These are phyloP conservation scores for Alosa sapidissima DNA, from an alignment of 2,797 vertebrate genomes.

Conservation along the genomic window DNA sequence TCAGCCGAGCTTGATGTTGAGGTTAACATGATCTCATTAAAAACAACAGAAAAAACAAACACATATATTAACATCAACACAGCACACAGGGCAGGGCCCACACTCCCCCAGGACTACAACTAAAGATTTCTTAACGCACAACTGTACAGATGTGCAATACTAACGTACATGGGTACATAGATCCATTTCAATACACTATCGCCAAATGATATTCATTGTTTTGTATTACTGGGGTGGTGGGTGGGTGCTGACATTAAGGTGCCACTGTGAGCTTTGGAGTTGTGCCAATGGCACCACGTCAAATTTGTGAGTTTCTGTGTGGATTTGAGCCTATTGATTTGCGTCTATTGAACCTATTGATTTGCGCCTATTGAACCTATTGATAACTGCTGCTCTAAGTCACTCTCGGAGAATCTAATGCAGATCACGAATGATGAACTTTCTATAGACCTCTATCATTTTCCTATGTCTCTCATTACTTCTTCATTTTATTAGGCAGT, in stretches of 20 bases:
- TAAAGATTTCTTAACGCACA: background rate
- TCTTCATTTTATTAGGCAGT: background rate
- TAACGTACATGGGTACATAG: background rate
- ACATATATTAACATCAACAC: slow-evolving; percentile 14
- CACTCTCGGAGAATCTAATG: background rate
- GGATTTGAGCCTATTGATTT: background rate
- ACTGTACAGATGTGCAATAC: background rate
- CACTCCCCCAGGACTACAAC: background rate
- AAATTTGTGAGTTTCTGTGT: background rate
- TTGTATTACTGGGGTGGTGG: background rate
- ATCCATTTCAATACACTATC: background rate
- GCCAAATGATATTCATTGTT: too few relatives aligned
- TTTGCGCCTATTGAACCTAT: background rate
- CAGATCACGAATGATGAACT: slow-evolving; percentile 16
- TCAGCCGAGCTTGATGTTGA: background rate
- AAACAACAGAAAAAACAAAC: slow-evolving; percentile 2
- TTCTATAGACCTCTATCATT: background rate
- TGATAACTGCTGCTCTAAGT: background rate
- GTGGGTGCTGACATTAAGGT: background rate
- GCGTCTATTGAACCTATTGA: too few relatives aligned
- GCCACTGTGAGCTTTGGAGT: background rate
- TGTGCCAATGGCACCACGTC: background rate
- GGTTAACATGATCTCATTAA: slow-evolving; percentile 19
- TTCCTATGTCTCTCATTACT: background rate
- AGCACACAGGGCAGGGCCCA: background rate